These are phyloP conservation scores for Dasysyrphus tricinctus DNA, from an alignment of 2,888 invertebrate species.

Conservation along the genomic window DNA sequence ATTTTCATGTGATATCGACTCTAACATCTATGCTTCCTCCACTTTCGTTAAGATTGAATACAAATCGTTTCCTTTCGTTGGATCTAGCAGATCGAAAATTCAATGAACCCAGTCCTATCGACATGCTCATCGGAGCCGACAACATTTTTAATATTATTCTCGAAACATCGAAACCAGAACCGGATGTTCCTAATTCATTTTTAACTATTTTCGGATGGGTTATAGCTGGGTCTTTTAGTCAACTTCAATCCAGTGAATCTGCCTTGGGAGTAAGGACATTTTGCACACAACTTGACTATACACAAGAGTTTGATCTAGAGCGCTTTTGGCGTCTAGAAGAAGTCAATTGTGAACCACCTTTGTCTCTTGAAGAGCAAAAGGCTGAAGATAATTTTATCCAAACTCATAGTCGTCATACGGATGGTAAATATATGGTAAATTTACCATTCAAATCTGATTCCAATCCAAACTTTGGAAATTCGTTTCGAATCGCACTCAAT, in stretches of 20 bases:
- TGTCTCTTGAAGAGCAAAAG: neutral
- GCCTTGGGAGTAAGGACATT: neutral
- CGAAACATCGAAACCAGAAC: too few relatives aligned
- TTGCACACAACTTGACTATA: slow-evolving; percentile 3
- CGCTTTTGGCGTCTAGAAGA: slow-evolving; percentile 32
- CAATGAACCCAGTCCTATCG: too few relatives aligned
- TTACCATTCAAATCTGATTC: too few relatives aligned
- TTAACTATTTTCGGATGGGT: slow-evolving; percentile 19
- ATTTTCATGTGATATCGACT: slow-evolving; percentile 7
- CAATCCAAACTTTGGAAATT: slow-evolving; percentile 32
- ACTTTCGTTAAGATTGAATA: neutral
- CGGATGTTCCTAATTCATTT: too few relatives aligned
- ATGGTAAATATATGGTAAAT: slow-evolving; percentile 8
- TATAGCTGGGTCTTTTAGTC: neutral
- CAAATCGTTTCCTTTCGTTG: slow-evolving; percentile 13
- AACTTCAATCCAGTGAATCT: neutral
- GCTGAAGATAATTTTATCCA: slow-evolving; percentile 6
- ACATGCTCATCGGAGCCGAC: too few relatives aligned
- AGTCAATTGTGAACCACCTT: slow-evolving; percentile 3
- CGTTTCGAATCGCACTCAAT: slow-evolving; percentile 27
- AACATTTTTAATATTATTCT: too few relatives aligned
- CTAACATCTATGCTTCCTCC: slow-evolving; percentile 12
- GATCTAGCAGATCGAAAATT: too few relatives aligned
- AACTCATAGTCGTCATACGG: slow-evolving; percentile 9
- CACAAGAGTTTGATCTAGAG: neutral